These are phyloP conservation scores for Hypomecis punctinalis DNA, from an alignment of 2,888 invertebrate species.

Conservation along the genomic window DNA sequence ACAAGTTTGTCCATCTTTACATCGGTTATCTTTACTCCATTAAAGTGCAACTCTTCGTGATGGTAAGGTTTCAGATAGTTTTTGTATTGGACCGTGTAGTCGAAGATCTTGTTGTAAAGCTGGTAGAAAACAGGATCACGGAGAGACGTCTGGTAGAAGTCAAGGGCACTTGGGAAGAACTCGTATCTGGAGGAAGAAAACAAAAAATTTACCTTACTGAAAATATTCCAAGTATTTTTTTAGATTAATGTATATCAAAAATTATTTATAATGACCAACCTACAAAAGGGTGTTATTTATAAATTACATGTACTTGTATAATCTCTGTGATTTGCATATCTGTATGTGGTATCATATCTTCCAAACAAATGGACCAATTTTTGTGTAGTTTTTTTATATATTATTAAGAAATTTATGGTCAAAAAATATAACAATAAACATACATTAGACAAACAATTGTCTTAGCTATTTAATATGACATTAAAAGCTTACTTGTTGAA, in stretches of 20 bases:
- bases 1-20: constrained; percentile 86
- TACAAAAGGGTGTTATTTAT: too few relatives aligned
- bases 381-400: too few relatives aligned
- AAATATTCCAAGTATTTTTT: neutral
- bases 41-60: constrained; percentile 83
- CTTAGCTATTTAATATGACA: neutral
- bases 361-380: too few relatives aligned
- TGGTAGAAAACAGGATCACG: constrained; percentile 90
- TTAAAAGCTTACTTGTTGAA: constrained; percentile 55
- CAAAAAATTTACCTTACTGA: constrained; percentile 1
- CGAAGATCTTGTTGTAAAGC: constrained; percentile 86
- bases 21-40: constrained; percentile 86
- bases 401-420: too few relatives aligned
- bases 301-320: too few relatives aligned
- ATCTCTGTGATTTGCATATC: too few relatives aligned
- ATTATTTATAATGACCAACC: too few relatives aligned
- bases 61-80: constrained; percentile 84
- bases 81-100: constrained; percentile 86
- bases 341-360: too few relatives aligned
- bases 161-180: constrained; percentile 84
- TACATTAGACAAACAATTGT: too few relatives aligned
- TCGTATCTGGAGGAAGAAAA: constrained; percentile 60
- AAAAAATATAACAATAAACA: too few relatives aligned
- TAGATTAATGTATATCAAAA: too few relatives aligned
- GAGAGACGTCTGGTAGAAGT: constrained; percentile 87